A percentile compares a stretch with the other conserved stretches of the same genome.
phyloP scores from a whole-genome alignment of 1,140 invertebrate genomes.

The Aphaenogaster floridana region DNA sequence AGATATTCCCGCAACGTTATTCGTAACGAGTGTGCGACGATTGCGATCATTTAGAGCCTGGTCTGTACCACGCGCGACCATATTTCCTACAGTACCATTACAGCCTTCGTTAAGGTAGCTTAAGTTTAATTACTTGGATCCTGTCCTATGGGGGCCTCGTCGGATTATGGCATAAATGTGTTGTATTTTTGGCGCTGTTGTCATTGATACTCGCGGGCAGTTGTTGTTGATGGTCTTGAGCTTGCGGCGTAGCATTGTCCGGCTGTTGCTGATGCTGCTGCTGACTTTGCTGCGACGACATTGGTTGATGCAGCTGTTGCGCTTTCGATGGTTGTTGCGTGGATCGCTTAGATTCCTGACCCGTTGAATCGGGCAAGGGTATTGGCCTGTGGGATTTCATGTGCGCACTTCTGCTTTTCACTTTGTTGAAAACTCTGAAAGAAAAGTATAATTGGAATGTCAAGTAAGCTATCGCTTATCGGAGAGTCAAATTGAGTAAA shows the following conservation, averaged over 20 bases:
- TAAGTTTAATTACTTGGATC: conserved; percentile 81
- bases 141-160: conserved; percentile 85
- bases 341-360: conserved; percentile 85
- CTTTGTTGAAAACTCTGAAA: conserved; percentile 98
- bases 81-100: conserved; percentile 78
- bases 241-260: conserved; percentile 64
- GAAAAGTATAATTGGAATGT: conserved; percentile 82
- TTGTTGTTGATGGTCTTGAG: conserved; percentile 78
- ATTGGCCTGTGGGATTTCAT: conserved; percentile 98
- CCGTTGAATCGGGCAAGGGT: conserved; percentile 86
- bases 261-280: conserved; percentile 67
- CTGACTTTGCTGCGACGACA: conserved; percentile 30
- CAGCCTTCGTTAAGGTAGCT: conserved; percentile 87
- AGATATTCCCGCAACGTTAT: conserved; percentile 47
- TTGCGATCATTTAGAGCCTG: conserved; percentile 60
- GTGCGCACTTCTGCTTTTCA: conserved; percentile 98
- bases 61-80: conserved; percentile 59
- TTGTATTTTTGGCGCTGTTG: conserved; percentile 76
- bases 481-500: not conserved
- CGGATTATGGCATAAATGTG: conserved; percentile 84
- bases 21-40: conserved; percentile 57
- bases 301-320: conserved; percentile 71
- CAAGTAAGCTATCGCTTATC: conserved; percentile 3
- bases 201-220: conserved; percentile 74
- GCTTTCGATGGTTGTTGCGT: conserved; percentile 77